These are phyloP conservation scores for Lordiphosa collinella DNA, from an alignment of 1,140 invertebrate species.

Conservation along the genomic window DNA sequence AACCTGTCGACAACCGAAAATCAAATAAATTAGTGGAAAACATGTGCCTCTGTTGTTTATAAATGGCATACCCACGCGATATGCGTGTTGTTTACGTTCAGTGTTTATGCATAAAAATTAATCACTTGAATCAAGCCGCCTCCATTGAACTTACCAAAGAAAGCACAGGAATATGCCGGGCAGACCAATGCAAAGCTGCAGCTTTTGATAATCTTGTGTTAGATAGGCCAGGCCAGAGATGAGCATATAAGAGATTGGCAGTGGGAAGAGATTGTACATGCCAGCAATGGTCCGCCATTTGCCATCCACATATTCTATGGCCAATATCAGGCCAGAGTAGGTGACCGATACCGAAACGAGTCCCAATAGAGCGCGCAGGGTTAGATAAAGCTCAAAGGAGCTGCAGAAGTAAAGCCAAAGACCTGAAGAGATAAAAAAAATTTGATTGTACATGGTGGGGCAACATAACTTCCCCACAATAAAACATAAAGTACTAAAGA, in stretches of 20 bases:
- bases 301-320: slow-evolving; percentile 86
- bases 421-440: no score
- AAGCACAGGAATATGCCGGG: slow-evolving; percentile 85
- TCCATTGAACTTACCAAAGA: slow-evolving; percentile 82
- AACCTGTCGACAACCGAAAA: slow-evolving; percentile 80
- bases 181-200: slow-evolving; percentile 86
- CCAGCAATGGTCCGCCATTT: slow-evolving; percentile 87
- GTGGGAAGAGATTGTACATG: slow-evolving; percentile 87
- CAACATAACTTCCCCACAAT: no score
- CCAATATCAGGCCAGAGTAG: slow-evolving; percentile 86
- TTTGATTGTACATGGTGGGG: no score
- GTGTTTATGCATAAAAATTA: no score
- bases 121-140: not conserved
- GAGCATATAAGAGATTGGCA: slow-evolving; percentile 86
- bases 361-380: slow-evolving; percentile 83
- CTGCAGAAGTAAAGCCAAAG: slow-evolving; percentile 83
- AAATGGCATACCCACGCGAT: slow-evolving; percentile 53
- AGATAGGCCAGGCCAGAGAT: slow-evolving; percentile 86
- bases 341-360: slow-evolving; percentile 87
- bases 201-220: slow-evolving; percentile 86
- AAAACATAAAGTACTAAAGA: no score
- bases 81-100: slow-evolving; percentile 32
- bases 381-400: slow-evolving; percentile 84
- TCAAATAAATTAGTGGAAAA: slow-evolving; percentile 20
- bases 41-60: slow-evolving; percentile 35